These are phyloP conservation scores for Miichthys miiuy DNA, from an alignment of 2,797 vertebrate genomes.

Conservation along the genomic window DNA sequence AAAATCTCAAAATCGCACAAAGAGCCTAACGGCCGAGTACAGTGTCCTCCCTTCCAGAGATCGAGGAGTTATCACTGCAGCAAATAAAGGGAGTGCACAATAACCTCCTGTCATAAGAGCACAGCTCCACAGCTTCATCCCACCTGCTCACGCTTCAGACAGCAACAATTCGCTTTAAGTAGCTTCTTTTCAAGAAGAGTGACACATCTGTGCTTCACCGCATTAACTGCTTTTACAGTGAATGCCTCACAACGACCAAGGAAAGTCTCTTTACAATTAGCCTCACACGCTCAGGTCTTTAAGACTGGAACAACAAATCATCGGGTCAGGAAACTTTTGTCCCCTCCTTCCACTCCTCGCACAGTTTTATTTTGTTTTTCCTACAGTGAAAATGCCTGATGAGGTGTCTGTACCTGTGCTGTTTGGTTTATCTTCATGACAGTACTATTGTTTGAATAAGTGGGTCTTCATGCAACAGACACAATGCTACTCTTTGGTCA, in stretches of 20 bases:
- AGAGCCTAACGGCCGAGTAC: not conserved
- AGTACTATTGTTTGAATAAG: not conserved
- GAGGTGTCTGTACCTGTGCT: not conserved
- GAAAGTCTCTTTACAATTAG: slow-evolving; percentile 21
- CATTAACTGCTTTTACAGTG: not conserved
- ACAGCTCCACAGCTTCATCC: not conserved
- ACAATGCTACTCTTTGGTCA: not conserved
- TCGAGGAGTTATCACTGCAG: slow-evolving; percentile 14
- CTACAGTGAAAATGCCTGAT: slow-evolving; percentile 2
- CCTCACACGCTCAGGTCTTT: slow-evolving; percentile 5
- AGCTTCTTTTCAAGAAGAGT: slow-evolving; percentile 12
- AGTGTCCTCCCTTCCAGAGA: slow-evolving; percentile 4
- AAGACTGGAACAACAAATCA: not conserved
- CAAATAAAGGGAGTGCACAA: slow-evolving; percentile 10
- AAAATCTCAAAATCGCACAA: slow-evolving; percentile 1
- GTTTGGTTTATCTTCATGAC: not conserved
- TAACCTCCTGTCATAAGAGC: slow-evolving; percentile 3
- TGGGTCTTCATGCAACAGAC: not conserved
- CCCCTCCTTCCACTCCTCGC: not conserved
- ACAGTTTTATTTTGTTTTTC: slow-evolving; percentile 4
- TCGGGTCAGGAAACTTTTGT: not conserved
- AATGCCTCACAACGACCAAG: slow-evolving; percentile 1
- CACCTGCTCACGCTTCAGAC: slow-evolving; percentile 3
- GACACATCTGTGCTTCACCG: slow-evolving; percentile 2
- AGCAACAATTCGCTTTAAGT: slow-evolving; percentile 5